Evolutionary conservation across 2,797 vertebrate genomes (phyloP), one percentile per base, ranked within the genome.

Genomic region (Gambusia yucatana): DNA sequence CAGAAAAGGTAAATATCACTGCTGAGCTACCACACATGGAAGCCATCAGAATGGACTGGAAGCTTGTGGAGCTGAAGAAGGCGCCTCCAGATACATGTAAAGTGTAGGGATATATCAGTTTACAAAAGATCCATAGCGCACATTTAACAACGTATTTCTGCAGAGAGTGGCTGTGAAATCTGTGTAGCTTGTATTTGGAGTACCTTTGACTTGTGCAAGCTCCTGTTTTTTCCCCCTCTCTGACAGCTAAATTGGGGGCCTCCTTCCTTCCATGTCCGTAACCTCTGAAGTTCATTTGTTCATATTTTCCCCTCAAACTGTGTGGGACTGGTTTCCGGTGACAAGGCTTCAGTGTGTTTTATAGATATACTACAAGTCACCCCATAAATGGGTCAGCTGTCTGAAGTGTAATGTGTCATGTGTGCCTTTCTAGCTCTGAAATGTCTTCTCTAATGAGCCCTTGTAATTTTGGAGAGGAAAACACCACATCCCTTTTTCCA

Each of bases 371-470:
- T 92, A 93, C 92, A 94, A 95, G 93, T 92, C 92, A 94, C 86
- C 88, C 92, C 36, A 85, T 94, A 94, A 95, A 96, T 94, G 93
- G 95, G 94, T 95, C 94, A 95, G 90, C 92, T 92, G 93, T 95
- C 93, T 95, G 91, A 94, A 93, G 93, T 94, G 91, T 87, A 87
- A 94, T 95, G 95, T 95, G 94, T 96, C 92, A 94, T 95, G 93
- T 89, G 84, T 89, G 93, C 92, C 85, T 92, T 95, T 94, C 90
- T 91, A 91, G 90, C 91, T 89, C 92, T 86, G 88, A 93, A 95
- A 96, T 92, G 91, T 94, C 93, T 94, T 94, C 91, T 94, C 95
- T 95, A 96, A 96, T 94, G 91, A 96, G 94, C 91, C 89, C 88
- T 89, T 84, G 92, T 95, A 94, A 96, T 96, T 94, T 95, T 94